A percentile compares a stretch with the other conserved stretches of the same genome.
Conservation (phyloP, 2,113 vertebrate genomes). For the Myotis lucifugus region DNA sequence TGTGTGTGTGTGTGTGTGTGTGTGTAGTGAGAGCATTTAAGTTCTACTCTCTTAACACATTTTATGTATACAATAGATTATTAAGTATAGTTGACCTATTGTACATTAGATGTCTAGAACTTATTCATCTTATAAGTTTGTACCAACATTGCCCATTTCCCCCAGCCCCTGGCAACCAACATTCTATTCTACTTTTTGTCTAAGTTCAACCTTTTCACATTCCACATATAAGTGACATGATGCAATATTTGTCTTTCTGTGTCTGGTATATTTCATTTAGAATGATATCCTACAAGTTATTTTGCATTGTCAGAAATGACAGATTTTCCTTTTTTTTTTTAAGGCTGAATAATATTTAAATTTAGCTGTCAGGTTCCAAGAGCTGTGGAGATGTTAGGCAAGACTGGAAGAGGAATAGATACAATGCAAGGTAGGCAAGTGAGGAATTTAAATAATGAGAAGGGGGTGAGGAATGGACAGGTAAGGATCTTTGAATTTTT, state of each 20-base stretch:
- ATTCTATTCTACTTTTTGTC: neutral
- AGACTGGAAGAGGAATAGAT: neutral
- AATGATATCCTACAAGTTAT: neutral
- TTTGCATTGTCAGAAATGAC: neutral
- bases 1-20: neutral
- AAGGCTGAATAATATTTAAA: neutral
- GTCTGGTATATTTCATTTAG: neutral
- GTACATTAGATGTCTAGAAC: neutral
- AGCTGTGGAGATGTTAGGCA: neutral
- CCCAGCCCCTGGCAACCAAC: neutral
- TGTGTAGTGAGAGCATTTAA: neutral
- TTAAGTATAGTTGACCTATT: neutral
- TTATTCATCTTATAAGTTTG: neutral
- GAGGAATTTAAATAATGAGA: neutral
- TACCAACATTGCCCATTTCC: neutral
- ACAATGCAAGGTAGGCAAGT: neutral
- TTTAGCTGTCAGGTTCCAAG: neutral
- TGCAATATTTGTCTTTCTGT: neutral
- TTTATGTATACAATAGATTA: neutral
- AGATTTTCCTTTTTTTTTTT: neutral
- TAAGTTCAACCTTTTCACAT: neutral
- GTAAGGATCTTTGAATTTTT: neutral
- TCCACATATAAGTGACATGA: neutral
- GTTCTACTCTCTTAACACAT: neutral
- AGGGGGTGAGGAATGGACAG: accelerated